phyloP scores from a whole-genome alignment of 2,888 invertebrate species.

The Galerucella nymphaeae region DNA sequence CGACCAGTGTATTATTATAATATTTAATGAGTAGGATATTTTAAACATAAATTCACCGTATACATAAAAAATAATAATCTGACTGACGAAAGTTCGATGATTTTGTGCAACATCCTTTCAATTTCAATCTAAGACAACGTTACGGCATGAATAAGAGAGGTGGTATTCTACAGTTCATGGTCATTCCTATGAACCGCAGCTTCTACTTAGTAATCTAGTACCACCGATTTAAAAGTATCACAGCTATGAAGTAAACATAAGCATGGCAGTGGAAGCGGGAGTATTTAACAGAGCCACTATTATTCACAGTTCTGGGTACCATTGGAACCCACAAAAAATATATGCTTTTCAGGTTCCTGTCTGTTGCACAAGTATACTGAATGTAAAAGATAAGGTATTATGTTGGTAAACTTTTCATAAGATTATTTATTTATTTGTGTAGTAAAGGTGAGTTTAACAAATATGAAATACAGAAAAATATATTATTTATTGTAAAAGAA shows the following conservation, averaged over 20 bases:
- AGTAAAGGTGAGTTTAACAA: slow-evolving; percentile 1
- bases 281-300: not conserved
- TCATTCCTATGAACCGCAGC: not conserved
- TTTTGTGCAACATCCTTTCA: slow-evolving; percentile 4
- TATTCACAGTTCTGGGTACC: not conserved
- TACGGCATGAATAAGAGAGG: not conserved
- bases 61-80: no score
- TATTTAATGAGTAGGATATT: no score
- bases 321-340: not conserved
- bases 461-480: not conserved
- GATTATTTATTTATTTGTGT: slow-evolving; percentile 4
- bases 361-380: slow-evolving; percentile 8
- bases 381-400: slow-evolving; percentile 2
- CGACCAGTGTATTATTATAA: no score
- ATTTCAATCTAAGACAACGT: not conserved
- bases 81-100: not conserved
- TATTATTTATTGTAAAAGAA: no score
- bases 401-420: slow-evolving; percentile 3
- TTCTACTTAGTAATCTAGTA: not conserved
- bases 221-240: not conserved
- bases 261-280: not conserved
- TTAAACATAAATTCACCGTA: no score
- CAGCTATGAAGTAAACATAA: not conserved
- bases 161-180: slow-evolving; percentile 3
- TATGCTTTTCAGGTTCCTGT: not conserved